phyloP scores from a whole-genome alignment of 2,797 vertebrate genomes.

The Melanotaenia maccullochi region DNA sequence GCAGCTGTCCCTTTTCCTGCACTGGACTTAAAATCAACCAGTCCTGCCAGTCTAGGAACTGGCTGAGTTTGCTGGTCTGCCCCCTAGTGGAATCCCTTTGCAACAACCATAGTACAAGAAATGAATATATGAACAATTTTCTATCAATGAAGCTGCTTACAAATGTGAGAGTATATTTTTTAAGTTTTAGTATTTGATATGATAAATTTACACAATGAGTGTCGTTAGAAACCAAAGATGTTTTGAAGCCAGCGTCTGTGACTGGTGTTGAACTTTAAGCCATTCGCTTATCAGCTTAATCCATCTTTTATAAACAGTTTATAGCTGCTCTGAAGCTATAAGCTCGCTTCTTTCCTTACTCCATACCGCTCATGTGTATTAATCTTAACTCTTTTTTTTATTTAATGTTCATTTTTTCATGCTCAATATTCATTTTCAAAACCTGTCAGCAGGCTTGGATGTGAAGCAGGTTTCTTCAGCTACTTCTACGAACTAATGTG shows the following conservation, averaged over 20 bases:
- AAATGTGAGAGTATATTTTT: too few relatives aligned
- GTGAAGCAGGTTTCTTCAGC: not conserved
- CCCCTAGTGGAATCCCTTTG: not conserved
- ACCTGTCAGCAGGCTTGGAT: not conserved
- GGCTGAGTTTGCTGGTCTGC: not conserved
- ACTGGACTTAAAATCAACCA: too few relatives aligned
- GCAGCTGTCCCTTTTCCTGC: not conserved
- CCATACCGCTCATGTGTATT: too few relatives aligned
- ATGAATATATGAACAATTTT: too few relatives aligned
- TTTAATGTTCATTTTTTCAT: not conserved
- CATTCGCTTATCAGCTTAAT: not conserved
- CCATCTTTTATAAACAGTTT: constrained; percentile 1
- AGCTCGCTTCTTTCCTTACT: not conserved
- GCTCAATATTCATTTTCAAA: not conserved
- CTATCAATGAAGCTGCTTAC: too few relatives aligned
- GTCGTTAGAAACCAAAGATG: too few relatives aligned
- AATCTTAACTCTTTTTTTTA: not conserved
- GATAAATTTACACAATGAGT: too few relatives aligned
- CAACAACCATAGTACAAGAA: not conserved
- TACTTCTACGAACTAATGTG: not conserved
- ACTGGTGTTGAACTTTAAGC: not conserved
- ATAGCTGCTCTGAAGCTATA: not conserved
- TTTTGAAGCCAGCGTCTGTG: not conserved
- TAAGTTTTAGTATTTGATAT: too few relatives aligned
- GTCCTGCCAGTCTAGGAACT: too few relatives aligned